These are phyloP conservation scores for Cosmia pyralina DNA, from an alignment of 2,888 invertebrate genomes.

Conservation along the genomic window DNA sequence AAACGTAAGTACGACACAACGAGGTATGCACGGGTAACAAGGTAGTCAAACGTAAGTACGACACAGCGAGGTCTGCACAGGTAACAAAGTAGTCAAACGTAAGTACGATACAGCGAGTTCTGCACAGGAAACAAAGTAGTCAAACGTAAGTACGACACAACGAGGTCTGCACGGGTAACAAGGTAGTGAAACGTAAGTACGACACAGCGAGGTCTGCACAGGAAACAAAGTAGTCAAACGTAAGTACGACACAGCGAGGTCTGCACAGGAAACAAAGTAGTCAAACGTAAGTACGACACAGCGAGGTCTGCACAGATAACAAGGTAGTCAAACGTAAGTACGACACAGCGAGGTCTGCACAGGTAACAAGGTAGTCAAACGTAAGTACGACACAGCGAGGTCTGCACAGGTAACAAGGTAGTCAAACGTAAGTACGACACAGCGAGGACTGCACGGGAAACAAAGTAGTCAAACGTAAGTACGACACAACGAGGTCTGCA, in stretches of 20 bases:
- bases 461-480: not conserved
- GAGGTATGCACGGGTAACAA: no score
- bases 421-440: not conserved
- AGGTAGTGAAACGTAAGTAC: not conserved
- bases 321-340: not conserved
- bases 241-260: not conserved
- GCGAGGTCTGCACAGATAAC: no score
- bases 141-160: not conserved
- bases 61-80: not conserved
- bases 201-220: not conserved
- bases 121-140: no score
- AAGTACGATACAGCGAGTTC: not conserved
- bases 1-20: not conserved
- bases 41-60: not conserved
- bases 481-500: not conserved
- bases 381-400: not conserved
- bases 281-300: not conserved
- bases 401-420: no score
- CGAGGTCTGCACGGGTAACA: no score
- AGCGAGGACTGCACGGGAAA: no score
- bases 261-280: no score
- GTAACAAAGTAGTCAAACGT: no score
- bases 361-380: no score
- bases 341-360: not conserved
- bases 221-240: no score